Conservation (phyloP, 2,797 vertebrate genomes). For the Diplodus sargus region DNA sequence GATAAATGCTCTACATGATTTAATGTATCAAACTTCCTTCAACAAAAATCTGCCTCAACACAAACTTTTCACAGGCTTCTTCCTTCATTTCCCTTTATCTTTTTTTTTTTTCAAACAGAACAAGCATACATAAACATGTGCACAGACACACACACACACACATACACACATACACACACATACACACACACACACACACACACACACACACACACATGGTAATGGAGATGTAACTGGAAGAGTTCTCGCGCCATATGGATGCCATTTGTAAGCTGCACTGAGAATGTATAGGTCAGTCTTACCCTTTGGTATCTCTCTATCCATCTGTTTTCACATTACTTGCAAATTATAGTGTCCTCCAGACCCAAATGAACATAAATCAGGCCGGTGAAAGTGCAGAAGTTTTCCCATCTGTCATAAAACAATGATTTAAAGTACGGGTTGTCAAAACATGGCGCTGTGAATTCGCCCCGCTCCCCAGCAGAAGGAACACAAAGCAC, state of each 20-base stretch:
- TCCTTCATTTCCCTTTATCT: conserved; percentile 32
- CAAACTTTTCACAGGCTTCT: conserved; percentile 54
- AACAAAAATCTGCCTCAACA: conserved; percentile 45
- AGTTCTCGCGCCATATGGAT: conserved; percentile 93
- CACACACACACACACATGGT: conserved; percentile 47
- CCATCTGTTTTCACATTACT: conserved; percentile 99
- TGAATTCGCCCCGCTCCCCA: conserved; percentile 90
- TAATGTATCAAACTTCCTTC: conserved; percentile 34
- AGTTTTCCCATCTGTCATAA: conserved; percentile 99
- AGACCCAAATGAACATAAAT: conserved; percentile 99
- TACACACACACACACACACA: conserved; percentile 21
- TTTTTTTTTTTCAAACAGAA: conserved; percentile 23
- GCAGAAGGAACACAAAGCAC: conserved; percentile 96
- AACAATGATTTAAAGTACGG: conserved; percentile 98
- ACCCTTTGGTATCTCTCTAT: conserved; percentile 94
- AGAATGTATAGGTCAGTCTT: conserved; percentile 90
- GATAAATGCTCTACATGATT: conserved; percentile 57
- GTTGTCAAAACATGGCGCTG: conserved; percentile 96
- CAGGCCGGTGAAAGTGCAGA: conserved; percentile 91
- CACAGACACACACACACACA: background rate
- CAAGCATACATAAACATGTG: conserved; percentile 32
- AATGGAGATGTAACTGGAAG: conserved; percentile 87
- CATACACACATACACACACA: conserved; percentile 33
- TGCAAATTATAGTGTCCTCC: conserved; percentile 98
- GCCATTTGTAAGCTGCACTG: conserved; percentile 91